phyloP scores from a whole-genome alignment of 2,888 invertebrate genomes.

The Orchesellides sinensis region DNA sequence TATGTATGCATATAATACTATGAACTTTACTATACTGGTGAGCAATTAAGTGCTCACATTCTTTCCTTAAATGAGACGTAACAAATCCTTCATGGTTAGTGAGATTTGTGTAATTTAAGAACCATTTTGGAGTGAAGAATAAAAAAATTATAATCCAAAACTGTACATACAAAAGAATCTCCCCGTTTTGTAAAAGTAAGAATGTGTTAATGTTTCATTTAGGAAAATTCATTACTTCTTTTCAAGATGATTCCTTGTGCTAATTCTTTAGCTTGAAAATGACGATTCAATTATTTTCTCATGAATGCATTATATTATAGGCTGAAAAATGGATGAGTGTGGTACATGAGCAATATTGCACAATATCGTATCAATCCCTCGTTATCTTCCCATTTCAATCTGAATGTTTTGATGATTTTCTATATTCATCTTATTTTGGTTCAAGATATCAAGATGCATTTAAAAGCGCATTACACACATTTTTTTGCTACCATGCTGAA shows the following conservation, averaged over 20 bases:
- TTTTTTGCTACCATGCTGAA: conserved; percentile 18
- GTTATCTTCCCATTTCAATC: conserved; percentile 31
- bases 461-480: not conserved
- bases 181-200: not conserved
- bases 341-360: not conserved
- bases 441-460: too few relatives aligned
- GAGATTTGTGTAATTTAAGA: not conserved
- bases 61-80: not conserved
- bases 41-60: not conserved
- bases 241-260: conserved; percentile 35
- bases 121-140: too few relatives aligned
- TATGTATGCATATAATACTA: conserved; percentile 3
- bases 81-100: not conserved
- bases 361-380: conserved; percentile 42
- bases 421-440: not conserved
- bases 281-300: conserved; percentile 46
- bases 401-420: conserved; percentile 13
- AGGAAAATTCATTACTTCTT: conserved; percentile 34
- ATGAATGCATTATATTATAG: not conserved
- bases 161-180: not conserved
- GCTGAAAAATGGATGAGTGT: conserved; percentile 15
- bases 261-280: conserved; percentile 31
- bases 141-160: not conserved
- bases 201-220: conserved; percentile 13
- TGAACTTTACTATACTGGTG: too few relatives aligned